Base-by-base conservation (phyloP, 2,888 invertebrate genomes). In the Homarus gammarus region DNA sequence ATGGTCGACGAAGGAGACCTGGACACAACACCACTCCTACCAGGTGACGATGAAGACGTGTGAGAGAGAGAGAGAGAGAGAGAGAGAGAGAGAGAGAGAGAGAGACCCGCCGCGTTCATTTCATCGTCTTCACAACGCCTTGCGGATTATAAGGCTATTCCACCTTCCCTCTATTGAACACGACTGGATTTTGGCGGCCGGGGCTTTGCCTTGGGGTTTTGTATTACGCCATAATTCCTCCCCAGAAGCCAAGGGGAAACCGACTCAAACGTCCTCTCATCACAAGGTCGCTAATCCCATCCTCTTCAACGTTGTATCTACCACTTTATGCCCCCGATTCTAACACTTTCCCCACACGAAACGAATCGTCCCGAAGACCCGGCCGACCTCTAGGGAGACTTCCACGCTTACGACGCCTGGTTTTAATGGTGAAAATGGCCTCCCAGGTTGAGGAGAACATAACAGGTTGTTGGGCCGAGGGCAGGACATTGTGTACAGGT, bases 201-300 rank as follows among this genome's bases (percentile, higher is more conserved):
- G 38, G 73, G 15, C 38, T 31, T 56, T n/a, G 15, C 38, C 70
- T 36, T 33, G 36, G n/a, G 31, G 73, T 8, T 15, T 73, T 18
- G 38, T 73, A 73, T 33, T 38, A 73, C 12, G 73, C 40, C 73
- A 73, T n/a, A 73, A 73, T 70, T 70, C 73, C 18, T 27, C 73
- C 15, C 12, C 56, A 36, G 0, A 33, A n/a, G 27, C 22, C 73
- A n/a, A 10, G 10, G 38, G 73, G 8, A 73, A 36, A 33, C n/a
- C 38, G 36, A 10, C 40, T 36, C 73, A 36, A 40, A 73, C 15
- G 5, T 36, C 38, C 12, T 22, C 8, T 3, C 15, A 8, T n/a
- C 73, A 36, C 6, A 36, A 0, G 33, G 38, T 22, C 0, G 38
- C 8, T 36, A n/a, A n/a, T 36, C 10, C 12, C 73, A 31, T 36